Conservation (phyloP, 2,797 vertebrate species). For the Apogon hyalosoma region DNA sequence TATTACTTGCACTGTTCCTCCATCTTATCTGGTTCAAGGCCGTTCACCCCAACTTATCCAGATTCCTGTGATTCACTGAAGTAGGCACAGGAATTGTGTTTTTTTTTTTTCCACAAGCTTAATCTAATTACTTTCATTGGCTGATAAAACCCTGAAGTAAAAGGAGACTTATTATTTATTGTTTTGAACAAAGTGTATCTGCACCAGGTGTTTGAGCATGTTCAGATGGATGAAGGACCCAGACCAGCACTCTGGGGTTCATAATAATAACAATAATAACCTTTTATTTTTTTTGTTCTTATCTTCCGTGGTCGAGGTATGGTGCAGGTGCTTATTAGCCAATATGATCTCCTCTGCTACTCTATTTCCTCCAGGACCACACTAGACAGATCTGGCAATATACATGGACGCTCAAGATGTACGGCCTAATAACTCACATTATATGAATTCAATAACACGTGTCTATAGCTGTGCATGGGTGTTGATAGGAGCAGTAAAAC, state of each 20-base stretch:
- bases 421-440: conserved; percentile 74
- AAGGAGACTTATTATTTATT: conserved; percentile 65
- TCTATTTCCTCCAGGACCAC: conserved; percentile 70
- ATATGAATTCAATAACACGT: conserved; percentile 80
- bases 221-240: conserved; percentile 28
- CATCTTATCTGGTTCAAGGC: conserved; percentile 40
- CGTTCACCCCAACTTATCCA: conserved; percentile 45
- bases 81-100: conserved; percentile 47
- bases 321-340: conserved; percentile 69
- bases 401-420: conserved; percentile 68
- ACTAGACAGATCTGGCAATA: conserved; percentile 63
- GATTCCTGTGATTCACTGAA: conserved; percentile 66
- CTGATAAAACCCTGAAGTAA: conserved; percentile 63
- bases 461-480: conserved; percentile 60
- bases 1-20: conserved; percentile 60
- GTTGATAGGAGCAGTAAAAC: conserved; percentile 77
- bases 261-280: conserved; percentile 43
- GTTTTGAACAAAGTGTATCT: conserved; percentile 52
- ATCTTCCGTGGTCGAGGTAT: conserved; percentile 38
- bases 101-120: conserved; percentile 34
- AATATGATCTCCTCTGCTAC: conserved; percentile 58
- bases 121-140: conserved; percentile 73
- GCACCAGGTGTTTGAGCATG: conserved; percentile 25
- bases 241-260: conserved; percentile 29
- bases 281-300: conserved; percentile 47